These are phyloP conservation scores for Coryphaenoides rupestris DNA, from an alignment of 2,113 vertebrate genomes.

Conservation along the genomic window DNA sequence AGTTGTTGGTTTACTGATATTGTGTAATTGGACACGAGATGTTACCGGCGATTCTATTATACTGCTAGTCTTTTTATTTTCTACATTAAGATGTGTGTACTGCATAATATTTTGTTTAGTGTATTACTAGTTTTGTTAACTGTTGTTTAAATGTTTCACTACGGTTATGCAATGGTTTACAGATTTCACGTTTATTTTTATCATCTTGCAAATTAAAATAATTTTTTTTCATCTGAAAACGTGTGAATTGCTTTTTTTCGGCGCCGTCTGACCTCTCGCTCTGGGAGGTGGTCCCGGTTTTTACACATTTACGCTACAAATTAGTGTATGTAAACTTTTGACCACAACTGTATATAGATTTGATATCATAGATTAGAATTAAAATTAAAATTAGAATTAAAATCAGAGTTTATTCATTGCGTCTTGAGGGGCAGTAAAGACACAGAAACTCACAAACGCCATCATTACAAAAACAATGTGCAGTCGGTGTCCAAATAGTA, in stretches of 20 bases:
- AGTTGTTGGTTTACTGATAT: conserved; percentile 66
- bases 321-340: too few relatives aligned
- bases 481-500: too few relatives aligned
- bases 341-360: too few relatives aligned
- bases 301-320: too few relatives aligned
- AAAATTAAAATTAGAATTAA: too few relatives aligned
- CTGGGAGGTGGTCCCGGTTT: too few relatives aligned
- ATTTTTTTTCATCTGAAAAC: conserved; percentile 79
- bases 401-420: too few relatives aligned
- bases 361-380: too few relatives aligned
- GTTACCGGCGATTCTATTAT: conserved; percentile 65
- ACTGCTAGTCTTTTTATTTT: conserved; percentile 68
- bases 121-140: conserved; percentile 82
- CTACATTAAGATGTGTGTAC: conserved; percentile 78
- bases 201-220: conserved; percentile 86
- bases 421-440: too few relatives aligned
- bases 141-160: conserved; percentile 83
- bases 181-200: conserved; percentile 89
- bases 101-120: conserved; percentile 78
- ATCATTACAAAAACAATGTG: too few relatives aligned
- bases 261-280: too few relatives aligned
- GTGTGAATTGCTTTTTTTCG: conserved; percentile 52
- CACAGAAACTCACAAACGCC: too few relatives aligned
- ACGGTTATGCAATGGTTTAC: conserved; percentile 90
- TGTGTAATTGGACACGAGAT: conserved; percentile 73